Conservation (phyloP, 2,888 invertebrate species). For the Nowickia ferox region DNA sequence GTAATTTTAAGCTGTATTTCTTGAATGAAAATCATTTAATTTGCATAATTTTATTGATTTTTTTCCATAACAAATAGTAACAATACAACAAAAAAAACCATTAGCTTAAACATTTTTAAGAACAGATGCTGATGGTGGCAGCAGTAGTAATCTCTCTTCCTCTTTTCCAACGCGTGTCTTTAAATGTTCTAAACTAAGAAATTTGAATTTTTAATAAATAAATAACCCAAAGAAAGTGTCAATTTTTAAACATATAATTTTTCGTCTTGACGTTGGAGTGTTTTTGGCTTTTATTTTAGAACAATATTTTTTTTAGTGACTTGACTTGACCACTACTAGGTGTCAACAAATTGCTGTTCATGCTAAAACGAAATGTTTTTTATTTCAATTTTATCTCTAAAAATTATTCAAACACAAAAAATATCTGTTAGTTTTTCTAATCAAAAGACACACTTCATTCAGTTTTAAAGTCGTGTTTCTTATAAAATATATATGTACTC, state of each 20-base stretch:
- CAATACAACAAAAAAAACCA: conserved; percentile 33
- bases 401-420: conserved; percentile 20
- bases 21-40: conserved; percentile 69
- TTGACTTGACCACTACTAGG: conserved; percentile 34
- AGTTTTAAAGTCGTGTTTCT: conserved; percentile 35
- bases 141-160: conserved; percentile 3
- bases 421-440: conserved; percentile 3
- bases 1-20: conserved; percentile 32
- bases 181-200: conserved; percentile 26
- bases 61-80: conserved; percentile 18
- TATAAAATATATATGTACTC: too few relatives aligned
- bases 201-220: conserved; percentile 54
- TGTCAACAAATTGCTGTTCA: conserved; percentile 63
- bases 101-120: conserved; percentile 8
- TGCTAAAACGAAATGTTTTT: conserved; percentile 37
- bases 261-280: conserved; percentile 21
- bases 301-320: conserved; percentile 15
- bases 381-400: conserved; percentile 35
- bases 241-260: conserved; percentile 30
- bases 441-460: conserved; percentile 61
- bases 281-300: background rate
- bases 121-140: conserved; percentile 10
- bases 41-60: conserved; percentile 71
- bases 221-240: conserved; percentile 68
- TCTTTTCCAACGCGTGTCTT: conserved; percentile 45